phyloP scores from a whole-genome alignment of 2,113 vertebrate species.

The Vanacampus margaritifer region DNA sequence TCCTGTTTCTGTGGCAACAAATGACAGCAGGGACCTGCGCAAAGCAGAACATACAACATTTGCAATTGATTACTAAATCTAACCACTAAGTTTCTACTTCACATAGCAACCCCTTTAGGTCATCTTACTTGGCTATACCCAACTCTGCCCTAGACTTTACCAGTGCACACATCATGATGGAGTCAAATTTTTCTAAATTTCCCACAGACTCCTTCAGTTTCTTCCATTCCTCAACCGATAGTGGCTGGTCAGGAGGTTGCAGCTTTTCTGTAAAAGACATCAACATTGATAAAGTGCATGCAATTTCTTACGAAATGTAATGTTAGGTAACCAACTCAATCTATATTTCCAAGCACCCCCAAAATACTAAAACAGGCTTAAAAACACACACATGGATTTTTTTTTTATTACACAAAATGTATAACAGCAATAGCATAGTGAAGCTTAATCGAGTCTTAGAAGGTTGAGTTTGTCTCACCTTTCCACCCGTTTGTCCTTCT shows the following conservation, averaged over 20 bases:
- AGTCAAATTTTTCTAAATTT: constrained; percentile 69
- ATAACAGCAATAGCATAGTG: neutral
- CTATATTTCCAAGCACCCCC: neutral
- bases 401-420: neutral
- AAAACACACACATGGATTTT: neutral
- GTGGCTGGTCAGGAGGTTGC: constrained; percentile 73
- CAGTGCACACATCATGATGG: constrained; percentile 72
- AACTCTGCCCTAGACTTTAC: constrained; percentile 51
- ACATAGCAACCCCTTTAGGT: neutral
- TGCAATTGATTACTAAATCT: neutral
- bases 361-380: neutral
- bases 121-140: constrained; percentile 54
- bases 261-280: constrained; percentile 22
- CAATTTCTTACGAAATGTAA: neutral
- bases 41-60: neutral
- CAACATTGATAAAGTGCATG: neutral
- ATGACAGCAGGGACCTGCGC: constrained; percentile 82
- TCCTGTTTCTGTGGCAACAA: constrained; percentile 74
- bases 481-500: neutral
- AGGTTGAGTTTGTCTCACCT: constrained; percentile 5
- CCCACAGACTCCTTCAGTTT: constrained; percentile 65
- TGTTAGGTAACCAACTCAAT: neutral
- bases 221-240: constrained; percentile 79
- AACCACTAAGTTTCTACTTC: neutral
- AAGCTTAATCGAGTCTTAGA: neutral